Base-by-base conservation (phyloP, 2,113 vertebrate species). In the Nematolebias whitei region DNA sequence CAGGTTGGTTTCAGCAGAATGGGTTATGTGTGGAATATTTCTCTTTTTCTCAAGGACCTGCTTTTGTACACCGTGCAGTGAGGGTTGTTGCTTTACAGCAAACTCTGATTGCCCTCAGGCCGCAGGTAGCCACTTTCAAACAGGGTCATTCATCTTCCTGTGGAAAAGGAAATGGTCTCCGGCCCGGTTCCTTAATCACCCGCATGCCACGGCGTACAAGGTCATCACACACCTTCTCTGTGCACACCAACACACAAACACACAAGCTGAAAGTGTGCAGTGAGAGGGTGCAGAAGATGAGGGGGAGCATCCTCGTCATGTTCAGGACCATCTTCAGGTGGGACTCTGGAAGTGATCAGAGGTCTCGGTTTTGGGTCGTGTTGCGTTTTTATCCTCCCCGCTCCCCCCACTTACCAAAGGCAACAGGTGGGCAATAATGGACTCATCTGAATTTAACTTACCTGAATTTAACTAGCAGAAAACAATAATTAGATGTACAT, bases 121-220 rank as follows among this genome's bases (percentile, higher is more conserved):
- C 87, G 78, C 65, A 80, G 87, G 87, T 88, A 88, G 88, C 83
- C 84, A 79, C 79, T 92, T 91, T 87, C 85, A 86, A 90, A 87
- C 87, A 89, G 83, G 83, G 85, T 84, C 90, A 88, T 92, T 87
- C 83, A 89, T 93, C 91, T 92, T 92, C 82, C 84, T 73, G 81
- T 71, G 87, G 79, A 83, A 87, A 85, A 89, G 87, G 85, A 89
- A 91, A 90, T 85, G 87, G 82, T 91, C 80, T 86, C 83, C 82
- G 80, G 88, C 85, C 88, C 75, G 83, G 85, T 90, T 92, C 87
- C 84, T 91, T 92, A 92, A 91, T 93, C 92, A 92, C 86, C 82
- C 90, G 78, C 88, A 80, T 82, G 79, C 84, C 59, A 74, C 87
- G 79, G 63, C 50, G 68, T 75, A 85, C 91, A 93, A 92, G 91